phyloP scores from a whole-genome alignment of 2,113 vertebrate species.

The Anarhynchus alexandrinus region DNA sequence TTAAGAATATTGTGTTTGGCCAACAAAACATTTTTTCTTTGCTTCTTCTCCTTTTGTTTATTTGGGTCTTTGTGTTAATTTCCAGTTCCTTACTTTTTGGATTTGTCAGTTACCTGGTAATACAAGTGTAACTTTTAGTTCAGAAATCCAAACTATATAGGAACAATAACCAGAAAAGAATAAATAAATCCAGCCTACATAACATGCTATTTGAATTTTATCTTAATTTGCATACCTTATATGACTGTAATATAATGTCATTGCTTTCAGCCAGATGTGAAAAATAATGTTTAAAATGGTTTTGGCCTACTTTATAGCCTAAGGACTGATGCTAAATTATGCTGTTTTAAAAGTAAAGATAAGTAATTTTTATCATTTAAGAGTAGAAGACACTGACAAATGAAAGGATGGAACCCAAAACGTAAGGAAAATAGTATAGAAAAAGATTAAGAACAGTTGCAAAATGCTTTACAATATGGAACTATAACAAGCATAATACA shows the following conservation, averaged over 20 bases:
- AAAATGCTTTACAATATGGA: not conserved
- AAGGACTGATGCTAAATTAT: not conserved
- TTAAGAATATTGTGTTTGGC: not conserved
- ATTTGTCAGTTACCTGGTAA: not conserved
- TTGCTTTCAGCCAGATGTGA: not conserved
- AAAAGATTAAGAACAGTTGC: not conserved
- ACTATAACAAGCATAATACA: not conserved
- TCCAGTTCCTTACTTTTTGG: not conserved
- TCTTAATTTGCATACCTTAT: not conserved
- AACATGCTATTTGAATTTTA: not conserved
- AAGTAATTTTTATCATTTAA: not conserved
- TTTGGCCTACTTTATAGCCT: not conserved
- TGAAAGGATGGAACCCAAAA: not conserved
- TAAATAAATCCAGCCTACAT: not conserved
- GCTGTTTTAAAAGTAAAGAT: not conserved
- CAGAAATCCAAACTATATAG: not conserved
- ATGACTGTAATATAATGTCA: not conserved
- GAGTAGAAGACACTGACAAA: not conserved
- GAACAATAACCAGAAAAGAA: not conserved
- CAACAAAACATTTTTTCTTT: not conserved
- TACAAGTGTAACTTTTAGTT: not conserved
- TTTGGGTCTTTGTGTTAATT: not conserved
- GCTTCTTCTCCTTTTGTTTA: not conserved
- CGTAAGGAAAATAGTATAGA: not conserved
- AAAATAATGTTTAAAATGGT: not conserved